A percentile compares a stretch with the other conserved stretches of the same genome.
phyloP scores from a whole-genome alignment of 37 sponge, comb jelly and placozoan genomes.

The Oscarella lobularis region DNA sequence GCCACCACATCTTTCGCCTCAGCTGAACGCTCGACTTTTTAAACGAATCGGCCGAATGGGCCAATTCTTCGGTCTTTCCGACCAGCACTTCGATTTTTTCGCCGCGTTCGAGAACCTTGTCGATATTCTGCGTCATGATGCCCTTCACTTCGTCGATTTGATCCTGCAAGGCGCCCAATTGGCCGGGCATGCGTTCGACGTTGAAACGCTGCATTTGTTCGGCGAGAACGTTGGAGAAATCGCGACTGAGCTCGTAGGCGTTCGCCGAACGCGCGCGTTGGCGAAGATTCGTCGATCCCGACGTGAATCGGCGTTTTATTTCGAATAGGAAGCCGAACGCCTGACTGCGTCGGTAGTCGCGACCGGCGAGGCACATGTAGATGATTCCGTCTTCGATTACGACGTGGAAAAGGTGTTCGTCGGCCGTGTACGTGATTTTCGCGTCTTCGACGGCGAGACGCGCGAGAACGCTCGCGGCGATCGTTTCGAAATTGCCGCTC shows the following conservation, averaged over 20 bases:
- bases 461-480: neutral
- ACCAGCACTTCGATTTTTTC: slow-evolving; percentile 6
- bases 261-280: slow-evolving; percentile 1
- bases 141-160: slow-evolving; percentile 5
- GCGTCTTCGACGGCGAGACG: neutral
- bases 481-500: slow-evolving; percentile 7
- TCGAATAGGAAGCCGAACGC: slow-evolving; percentile 6
- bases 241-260: slow-evolving; percentile 1
- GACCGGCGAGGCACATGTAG: neutral
- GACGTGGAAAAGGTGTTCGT: neutral
- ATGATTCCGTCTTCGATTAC: neutral
- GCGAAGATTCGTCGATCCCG: neutral
- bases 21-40: neutral
- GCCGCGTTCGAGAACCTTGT: slow-evolving; percentile 3
- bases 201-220: neutral
- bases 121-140: slow-evolving; percentile 9
- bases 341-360: neutral
- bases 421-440: neutral
- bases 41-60: neutral
- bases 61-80: neutral
- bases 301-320: neutral
- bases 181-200: neutral
- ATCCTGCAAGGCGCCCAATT: neutral
- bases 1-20: neutral
- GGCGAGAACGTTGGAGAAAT: slow-evolving; percentile 1